These are phyloP conservation scores for Onthophagus sagittarius DNA, from an alignment of 2,888 invertebrate species.

Conservation along the genomic window DNA sequence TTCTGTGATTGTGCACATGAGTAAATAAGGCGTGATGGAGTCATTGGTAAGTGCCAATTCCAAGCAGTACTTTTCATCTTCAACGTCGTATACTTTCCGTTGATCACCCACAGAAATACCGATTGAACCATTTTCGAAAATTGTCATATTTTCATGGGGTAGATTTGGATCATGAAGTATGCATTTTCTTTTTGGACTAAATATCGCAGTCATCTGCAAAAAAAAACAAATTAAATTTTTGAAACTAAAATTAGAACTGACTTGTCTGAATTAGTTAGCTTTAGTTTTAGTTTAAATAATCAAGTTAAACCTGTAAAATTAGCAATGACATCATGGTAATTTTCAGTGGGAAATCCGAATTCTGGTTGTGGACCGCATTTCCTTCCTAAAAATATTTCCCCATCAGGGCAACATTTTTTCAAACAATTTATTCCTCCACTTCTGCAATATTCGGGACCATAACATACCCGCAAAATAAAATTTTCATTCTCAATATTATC, in stretches of 20 bases:
- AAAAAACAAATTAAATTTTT: no score
- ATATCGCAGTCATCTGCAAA: slow-evolving; percentile 25
- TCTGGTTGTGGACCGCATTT: background rate
- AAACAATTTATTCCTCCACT: background rate
- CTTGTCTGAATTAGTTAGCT: no score
- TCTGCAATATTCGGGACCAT: background rate
- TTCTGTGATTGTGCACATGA: slow-evolving; percentile 6
- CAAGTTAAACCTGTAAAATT: background rate
- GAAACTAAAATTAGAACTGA: no score
- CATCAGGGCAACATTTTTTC: background rate
- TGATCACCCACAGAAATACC: slow-evolving; percentile 16
- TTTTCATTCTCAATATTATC: slow-evolving; percentile 9
- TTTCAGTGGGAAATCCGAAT: background rate
- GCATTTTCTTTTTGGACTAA: slow-evolving; percentile 18
- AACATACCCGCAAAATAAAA: background rate
- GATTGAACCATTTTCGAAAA: slow-evolving; percentile 28
- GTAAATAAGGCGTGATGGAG: background rate
- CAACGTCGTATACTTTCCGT: slow-evolving; percentile 18
- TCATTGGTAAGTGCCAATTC: slow-evolving; percentile 3
- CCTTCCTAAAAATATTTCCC: background rate
- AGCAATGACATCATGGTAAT: background rate
- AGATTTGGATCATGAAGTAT: slow-evolving; percentile 21
- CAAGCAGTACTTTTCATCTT: slow-evolving; percentile 19
- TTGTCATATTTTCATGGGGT: slow-evolving; percentile 20
- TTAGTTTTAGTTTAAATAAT: no score